phyloP scores from a whole-genome alignment of 1,140 invertebrate genomes.

The Hycleus phaleratus region DNA sequence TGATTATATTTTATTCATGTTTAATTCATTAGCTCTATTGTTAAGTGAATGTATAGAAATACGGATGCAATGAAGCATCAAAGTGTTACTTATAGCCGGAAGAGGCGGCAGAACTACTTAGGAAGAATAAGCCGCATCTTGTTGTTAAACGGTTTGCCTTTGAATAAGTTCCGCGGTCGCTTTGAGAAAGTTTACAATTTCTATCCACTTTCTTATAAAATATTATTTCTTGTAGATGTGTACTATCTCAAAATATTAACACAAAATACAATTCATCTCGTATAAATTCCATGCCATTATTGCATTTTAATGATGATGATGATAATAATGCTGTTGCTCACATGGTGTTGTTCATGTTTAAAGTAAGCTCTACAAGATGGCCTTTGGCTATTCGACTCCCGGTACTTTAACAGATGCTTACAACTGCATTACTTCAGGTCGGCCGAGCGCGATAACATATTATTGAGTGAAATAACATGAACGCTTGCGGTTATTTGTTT shows the following conservation, averaged over 20 bases:
- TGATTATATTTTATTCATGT: too few relatives aligned
- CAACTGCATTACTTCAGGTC: slow-evolving; percentile 36
- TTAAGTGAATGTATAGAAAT: too few relatives aligned
- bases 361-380: slow-evolving; percentile 18
- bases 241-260: slow-evolving; percentile 9
- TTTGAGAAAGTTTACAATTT: slow-evolving; percentile 25
- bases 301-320: too few relatives aligned
- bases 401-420: slow-evolving; percentile 31
- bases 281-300: too few relatives aligned
- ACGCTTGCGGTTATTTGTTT: slow-evolving; percentile 29
- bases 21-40: too few relatives aligned
- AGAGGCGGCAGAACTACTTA: slow-evolving; percentile 19
- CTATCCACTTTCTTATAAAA: slow-evolving; percentile 23
- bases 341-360: slow-evolving; percentile 5
- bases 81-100: slow-evolving; percentile 17
- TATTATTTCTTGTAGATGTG: slow-evolving; percentile 21
- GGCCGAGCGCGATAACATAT: slow-evolving; percentile 35
- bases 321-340: neutral
- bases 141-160: slow-evolving; percentile 20
- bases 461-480: slow-evolving; percentile 35
- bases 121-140: slow-evolving; percentile 15
- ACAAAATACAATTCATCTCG: too few relatives aligned
- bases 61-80: slow-evolving; percentile 10
- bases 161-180: slow-evolving; percentile 21
- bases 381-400: slow-evolving; percentile 23